Percentiles rank a stretch among this genome's conserved stretches.
These are phyloP conservation scores for Chionodraco myersi DNA, from an alignment of 2,113 vertebrate genomes.

Conservation along the genomic window DNA sequence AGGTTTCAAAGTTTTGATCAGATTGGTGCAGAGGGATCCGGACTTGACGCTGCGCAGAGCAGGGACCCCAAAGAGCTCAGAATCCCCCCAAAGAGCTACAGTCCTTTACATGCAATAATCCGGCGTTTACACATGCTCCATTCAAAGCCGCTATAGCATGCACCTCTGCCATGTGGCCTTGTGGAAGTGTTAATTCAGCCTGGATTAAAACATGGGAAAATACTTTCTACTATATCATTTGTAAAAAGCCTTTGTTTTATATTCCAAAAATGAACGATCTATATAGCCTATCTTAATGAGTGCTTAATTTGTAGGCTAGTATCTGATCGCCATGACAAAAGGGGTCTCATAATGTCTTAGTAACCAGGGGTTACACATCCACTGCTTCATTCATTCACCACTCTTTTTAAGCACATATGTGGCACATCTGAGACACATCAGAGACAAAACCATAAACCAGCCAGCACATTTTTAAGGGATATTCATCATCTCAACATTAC, in stretches of 20 bases:
- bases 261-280: neutral
- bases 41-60: slow-evolving; percentile 14
- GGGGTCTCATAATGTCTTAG: too few relatives aligned
- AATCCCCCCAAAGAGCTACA: neutral
- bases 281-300: too few relatives aligned
- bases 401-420: neutral
- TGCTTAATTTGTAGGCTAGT: neutral
- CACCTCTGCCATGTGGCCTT: neutral
- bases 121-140: neutral
- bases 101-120: neutral
- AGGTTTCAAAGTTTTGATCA: slow-evolving; percentile 42
- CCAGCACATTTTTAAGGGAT: neutral
- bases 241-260: too few relatives aligned
- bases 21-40: slow-evolving; percentile 34
- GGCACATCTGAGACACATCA: neutral
- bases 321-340: neutral
- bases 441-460: neutral
- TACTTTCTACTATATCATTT: neutral
- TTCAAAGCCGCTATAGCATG: neutral
- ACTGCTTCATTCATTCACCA: neutral
- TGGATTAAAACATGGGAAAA: neutral
- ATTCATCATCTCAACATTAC: slow-evolving; percentile 1
- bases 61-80: slow-evolving; percentile 7
- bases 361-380: neutral
- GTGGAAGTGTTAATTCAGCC: neutral